A percentile compares a stretch with the other conserved stretches of the same genome.
These are phyloP conservation scores for Gallinago media DNA, from an alignment of 2,113 vertebrate genomes.

Conservation along the genomic window DNA sequence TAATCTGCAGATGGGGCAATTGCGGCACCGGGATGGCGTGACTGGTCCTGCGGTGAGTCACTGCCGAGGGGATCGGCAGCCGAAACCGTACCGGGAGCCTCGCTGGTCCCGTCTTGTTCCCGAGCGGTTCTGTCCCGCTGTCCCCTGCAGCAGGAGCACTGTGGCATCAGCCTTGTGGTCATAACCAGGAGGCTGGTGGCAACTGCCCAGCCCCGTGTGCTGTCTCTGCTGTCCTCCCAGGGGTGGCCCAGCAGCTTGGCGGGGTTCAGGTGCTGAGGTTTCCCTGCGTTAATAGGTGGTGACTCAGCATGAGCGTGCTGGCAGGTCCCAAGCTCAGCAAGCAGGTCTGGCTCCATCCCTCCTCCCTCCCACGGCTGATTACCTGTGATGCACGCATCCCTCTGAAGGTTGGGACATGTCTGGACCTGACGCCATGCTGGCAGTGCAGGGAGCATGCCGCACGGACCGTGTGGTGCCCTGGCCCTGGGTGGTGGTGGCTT, in stretches of 20 bases:
- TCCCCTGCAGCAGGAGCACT: background rate
- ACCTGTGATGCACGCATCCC: slow-evolving; percentile 45
- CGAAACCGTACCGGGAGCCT: background rate
- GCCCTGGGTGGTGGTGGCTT: background rate
- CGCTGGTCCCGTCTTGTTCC: background rate
- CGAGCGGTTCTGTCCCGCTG: rapidly evolving
- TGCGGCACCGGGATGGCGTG: slow-evolving; percentile 38
- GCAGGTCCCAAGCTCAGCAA: slow-evolving; percentile 63
- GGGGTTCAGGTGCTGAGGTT: slow-evolving; percentile 55
- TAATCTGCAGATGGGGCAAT: slow-evolving; percentile 69
- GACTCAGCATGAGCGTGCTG: slow-evolving; percentile 59
- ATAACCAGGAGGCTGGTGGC: background rate
- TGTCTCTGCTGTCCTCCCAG: background rate
- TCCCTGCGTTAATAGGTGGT: slow-evolving; percentile 61
- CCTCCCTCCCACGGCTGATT: slow-evolving; percentile 63
- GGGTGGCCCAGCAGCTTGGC: background rate
- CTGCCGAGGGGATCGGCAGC: background rate
- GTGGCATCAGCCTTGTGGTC: background rate
- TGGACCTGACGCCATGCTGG: slow-evolving; percentile 21
- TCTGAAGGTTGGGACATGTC: slow-evolving; percentile 55
- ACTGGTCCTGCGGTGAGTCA: slow-evolving; percentile 57
- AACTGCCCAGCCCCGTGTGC: background rate
- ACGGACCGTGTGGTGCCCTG: background rate
- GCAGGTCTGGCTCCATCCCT: slow-evolving; percentile 73
- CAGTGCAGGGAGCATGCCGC: background rate